phyloP scores from a whole-genome alignment of 2,888 invertebrate genomes.

The Pheosia tremula region DNA sequence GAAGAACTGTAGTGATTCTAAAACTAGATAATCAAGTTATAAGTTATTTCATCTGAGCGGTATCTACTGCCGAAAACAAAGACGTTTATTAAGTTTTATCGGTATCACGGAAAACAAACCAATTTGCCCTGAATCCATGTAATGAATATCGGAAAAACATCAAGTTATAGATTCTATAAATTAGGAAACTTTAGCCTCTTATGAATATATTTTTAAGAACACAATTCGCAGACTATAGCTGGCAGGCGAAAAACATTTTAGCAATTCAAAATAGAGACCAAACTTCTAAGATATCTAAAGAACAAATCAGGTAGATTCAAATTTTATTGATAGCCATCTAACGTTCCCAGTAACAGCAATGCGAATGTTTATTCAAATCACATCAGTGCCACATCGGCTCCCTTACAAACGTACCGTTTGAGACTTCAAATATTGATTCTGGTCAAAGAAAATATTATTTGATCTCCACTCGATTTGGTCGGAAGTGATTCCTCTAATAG shows the following conservation, averaged over 20 bases:
- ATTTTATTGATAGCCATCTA: constrained; percentile 42
- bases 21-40: not conserved
- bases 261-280: constrained; percentile 33
- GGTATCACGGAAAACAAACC: not conserved
- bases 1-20: not conserved
- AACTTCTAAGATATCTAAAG: constrained; percentile 24
- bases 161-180: not conserved
- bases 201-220: constrained; percentile 13
- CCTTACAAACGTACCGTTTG: constrained; percentile 54
- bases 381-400: constrained; percentile 48
- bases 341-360: constrained; percentile 43
- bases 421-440: constrained; percentile 61
- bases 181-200: constrained; percentile 4
- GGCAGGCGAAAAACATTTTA: constrained; percentile 24
- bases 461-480: constrained; percentile 58
- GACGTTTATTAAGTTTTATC: not conserved
- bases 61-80: not conserved
- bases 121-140: not conserved
- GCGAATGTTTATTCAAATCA: constrained; percentile 67
- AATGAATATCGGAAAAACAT: too few relatives aligned
- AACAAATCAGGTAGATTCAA: constrained; percentile 43
- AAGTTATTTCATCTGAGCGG: not conserved
- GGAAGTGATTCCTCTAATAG: constrained; percentile 59
- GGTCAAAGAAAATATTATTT: constrained; percentile 67
- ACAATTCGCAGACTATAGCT: constrained; percentile 13